A percentile compares a stretch with the other conserved stretches of the same genome.
Conservation (phyloP, 2,797 vertebrate genomes). For the Neostethus bicornis region DNA sequence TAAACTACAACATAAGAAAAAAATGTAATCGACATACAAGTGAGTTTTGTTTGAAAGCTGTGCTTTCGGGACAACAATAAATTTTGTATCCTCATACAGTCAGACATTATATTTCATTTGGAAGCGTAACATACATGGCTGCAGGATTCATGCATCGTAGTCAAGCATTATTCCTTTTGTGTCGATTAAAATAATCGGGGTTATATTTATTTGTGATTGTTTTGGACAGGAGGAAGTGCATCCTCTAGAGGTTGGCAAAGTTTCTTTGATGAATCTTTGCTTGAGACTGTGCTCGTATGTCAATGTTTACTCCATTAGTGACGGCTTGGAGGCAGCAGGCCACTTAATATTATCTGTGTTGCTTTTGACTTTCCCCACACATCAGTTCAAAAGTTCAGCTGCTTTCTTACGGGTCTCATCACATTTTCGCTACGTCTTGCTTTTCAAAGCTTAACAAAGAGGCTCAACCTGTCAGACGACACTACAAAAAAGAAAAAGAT, state of each 20-base stretch:
- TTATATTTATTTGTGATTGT: conserved; percentile 69
- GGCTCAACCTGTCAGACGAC: conserved; percentile 86
- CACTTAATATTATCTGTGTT: conserved; percentile 75
- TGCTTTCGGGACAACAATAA: conserved; percentile 58
- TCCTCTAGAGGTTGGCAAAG: conserved; percentile 71
- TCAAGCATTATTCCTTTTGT: conserved; percentile 62
- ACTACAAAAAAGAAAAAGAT: conserved; percentile 78
- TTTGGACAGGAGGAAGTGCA: conserved; percentile 63
- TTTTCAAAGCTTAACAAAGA: conserved; percentile 85
- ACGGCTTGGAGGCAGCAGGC: conserved; percentile 75
- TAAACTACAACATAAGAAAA: too few species aligned
- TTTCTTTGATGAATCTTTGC: conserved; percentile 71
- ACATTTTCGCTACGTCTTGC: conserved; percentile 88
- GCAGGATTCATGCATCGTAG: conserved; percentile 60
- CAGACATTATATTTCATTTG: conserved; percentile 47
- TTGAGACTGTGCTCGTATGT: conserved; percentile 73
- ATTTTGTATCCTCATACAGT: conserved; percentile 55
- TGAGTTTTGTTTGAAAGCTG: conserved; percentile 69
- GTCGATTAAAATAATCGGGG: conserved; percentile 72
- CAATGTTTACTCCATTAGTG: conserved; percentile 82
- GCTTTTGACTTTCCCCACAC: conserved; percentile 68
- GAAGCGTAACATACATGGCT: conserved; percentile 37
- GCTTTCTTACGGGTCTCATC: conserved; percentile 89
- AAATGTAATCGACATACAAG: conserved; percentile 66
- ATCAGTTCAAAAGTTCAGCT: conserved; percentile 90